Conservation (phyloP, 92 coral and sea anemone genomes). For the Zoanthus gigantus region DNA sequence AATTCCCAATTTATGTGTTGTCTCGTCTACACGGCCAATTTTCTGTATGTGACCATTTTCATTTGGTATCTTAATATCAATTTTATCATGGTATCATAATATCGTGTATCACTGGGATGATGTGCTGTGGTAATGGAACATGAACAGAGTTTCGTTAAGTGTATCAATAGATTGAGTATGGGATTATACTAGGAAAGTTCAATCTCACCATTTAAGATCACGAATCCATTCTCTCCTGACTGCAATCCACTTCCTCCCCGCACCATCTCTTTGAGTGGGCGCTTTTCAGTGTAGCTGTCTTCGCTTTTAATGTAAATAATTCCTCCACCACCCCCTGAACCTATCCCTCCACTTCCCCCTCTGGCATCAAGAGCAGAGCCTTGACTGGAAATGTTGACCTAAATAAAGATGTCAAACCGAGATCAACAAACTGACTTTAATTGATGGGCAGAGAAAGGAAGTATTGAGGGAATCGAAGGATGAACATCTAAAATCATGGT, state of each 20-base stretch:
- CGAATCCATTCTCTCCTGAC: background rate
- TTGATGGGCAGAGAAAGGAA: background rate
- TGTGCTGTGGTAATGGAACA: background rate
- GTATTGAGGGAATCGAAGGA: no score
- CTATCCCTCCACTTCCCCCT: background rate
- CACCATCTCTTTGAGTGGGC: background rate
- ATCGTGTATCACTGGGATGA: no score
- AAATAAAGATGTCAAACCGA: background rate
- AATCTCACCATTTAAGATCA: background rate
- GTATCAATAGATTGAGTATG: background rate
- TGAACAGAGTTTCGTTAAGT: background rate
- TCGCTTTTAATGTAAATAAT: background rate
- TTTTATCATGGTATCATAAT: no score
- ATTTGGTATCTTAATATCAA: no score
- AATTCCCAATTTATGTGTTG: no score
- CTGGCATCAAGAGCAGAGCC: background rate
- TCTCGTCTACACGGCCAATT: no score
- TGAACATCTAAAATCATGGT: no score
- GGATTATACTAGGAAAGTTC: background rate
- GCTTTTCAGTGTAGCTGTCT: background rate
- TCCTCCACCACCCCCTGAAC: background rate
- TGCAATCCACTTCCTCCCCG: background rate
- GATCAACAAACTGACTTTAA: background rate
- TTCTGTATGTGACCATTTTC: no score
- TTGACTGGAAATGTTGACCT: background rate